Percentiles rank a stretch among this genome's conserved stretches.
Conservation (phyloP, 2,888 invertebrate genomes). For the Mythimna ferrago region DNA sequence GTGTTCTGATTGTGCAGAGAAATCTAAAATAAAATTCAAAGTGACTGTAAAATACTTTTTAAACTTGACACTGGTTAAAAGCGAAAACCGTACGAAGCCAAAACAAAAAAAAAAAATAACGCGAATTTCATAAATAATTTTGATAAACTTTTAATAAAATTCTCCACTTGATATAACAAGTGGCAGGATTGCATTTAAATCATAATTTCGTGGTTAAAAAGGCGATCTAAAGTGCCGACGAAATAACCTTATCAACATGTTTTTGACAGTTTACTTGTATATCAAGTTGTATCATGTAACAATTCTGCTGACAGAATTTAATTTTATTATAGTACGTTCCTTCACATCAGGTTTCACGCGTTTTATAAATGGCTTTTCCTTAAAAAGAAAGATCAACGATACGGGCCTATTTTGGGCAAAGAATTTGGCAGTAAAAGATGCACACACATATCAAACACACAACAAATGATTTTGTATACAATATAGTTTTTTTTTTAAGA, state of each 20-base stretch:
- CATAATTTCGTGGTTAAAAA: constrained; percentile 27
- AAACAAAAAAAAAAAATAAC: too few relatives aligned
- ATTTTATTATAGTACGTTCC: constrained; percentile 16
- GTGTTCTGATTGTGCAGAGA: too few relatives aligned
- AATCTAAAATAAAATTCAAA: too few relatives aligned
- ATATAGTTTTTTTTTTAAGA: too few relatives aligned
- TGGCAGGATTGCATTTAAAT: constrained; percentile 22
- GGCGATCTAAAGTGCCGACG: constrained; percentile 40
- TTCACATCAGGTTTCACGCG: constrained; percentile 1
- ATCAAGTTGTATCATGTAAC: constrained; percentile 29
- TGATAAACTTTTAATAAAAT: constrained; percentile 17
- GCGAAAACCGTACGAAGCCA: too few relatives aligned
- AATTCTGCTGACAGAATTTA: constrained; percentile 21
- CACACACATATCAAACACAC: not conserved
- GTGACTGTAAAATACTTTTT: too few relatives aligned
- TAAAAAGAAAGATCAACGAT: constrained; percentile 13
- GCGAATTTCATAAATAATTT: constrained; percentile 2
- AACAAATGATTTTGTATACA: too few relatives aligned
- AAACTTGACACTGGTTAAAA: too few relatives aligned
- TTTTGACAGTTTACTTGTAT: constrained; percentile 45
- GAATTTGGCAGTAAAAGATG: constrained; percentile 13
- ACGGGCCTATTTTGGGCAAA: constrained; percentile 1
- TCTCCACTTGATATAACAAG: constrained; percentile 1
- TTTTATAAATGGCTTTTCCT: constrained; percentile 15
- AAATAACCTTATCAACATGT: constrained; percentile 53